Base-by-base conservation (phyloP, 1,140 invertebrate species). In the Drosophila bifasciata region DNA sequence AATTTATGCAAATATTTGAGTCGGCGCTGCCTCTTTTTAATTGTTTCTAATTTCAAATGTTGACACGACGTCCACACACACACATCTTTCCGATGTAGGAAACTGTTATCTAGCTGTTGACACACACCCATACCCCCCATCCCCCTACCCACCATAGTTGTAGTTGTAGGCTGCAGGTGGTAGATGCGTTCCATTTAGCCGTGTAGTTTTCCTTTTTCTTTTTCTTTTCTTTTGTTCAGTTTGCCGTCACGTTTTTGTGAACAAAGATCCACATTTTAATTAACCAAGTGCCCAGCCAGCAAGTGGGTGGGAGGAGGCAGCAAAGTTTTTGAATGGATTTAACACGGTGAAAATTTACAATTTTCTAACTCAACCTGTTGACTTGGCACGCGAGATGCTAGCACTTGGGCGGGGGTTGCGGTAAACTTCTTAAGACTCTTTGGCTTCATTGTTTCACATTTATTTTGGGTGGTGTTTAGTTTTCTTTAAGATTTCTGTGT, bases 41-140 rank as follows among this genome's bases (percentile, higher is more conserved):
- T 84, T 79, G 76, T 80, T 84, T 84, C 79, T 85, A 85, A 85
- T 84, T 85, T 85, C 61, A 25, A 46, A 32, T 84, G 79, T 84
- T 84, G 80, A 84, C 79, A 63, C 56, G 61, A 15, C 23, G 44
- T 43, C 41, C 59, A n/a, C 61, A 53, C 11, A 40, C n/a, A 36
- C 45, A 49, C 58, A 71, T 50, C 62, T 74, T 61, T 44, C 59
- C 4, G 8, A 3, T n/a, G n/a, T 50, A 52, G 50, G 49, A 62
- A 68, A 19, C 21, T 16, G 44, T 43, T 77, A 85, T 80, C 77
- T 69, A 45, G 11, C 8, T 88, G 83, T 88, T 86, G 81, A 80
- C 79, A 68, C 74, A 66, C 63, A 43, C 64, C 49, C 79, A 46
- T 45, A 44, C 36, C 36, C 32, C 11, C 32, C 23, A 6, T 19